A percentile compares a stretch with the other conserved stretches of the same genome.
Conservation (phyloP, 2,797 vertebrate species). For the Eutrigla gurnardus region DNA sequence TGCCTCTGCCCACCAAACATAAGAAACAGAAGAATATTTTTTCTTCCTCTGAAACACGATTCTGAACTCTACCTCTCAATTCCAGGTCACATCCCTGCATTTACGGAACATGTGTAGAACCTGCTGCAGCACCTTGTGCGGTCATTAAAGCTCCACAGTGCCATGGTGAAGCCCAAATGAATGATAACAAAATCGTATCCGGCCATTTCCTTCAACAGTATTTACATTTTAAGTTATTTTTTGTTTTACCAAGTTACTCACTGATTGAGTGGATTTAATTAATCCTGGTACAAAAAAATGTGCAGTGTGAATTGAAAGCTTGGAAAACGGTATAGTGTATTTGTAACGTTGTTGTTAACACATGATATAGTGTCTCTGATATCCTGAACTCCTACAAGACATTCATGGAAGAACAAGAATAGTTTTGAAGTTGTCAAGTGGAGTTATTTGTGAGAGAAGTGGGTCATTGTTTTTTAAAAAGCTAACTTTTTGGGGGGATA, state of each 20-base stretch:
- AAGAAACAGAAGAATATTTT: background rate
- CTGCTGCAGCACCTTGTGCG: background rate
- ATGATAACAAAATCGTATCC: background rate
- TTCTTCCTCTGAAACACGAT: background rate
- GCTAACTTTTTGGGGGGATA: too few species aligned
- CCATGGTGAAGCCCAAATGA: background rate
- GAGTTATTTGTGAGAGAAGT: too few species aligned
- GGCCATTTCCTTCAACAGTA: background rate
- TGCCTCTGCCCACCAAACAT: background rate
- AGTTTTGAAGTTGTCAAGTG: too few species aligned
- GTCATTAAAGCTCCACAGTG: constrained; percentile 16
- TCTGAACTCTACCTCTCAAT: background rate
- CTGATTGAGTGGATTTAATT: background rate
- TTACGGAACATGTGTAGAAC: constrained; percentile 27
- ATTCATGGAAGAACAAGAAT: too few species aligned
- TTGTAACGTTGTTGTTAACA: too few species aligned
- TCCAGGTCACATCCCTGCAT: constrained; percentile 13
- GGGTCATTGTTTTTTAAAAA: too few species aligned
- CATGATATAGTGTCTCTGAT: background rate
- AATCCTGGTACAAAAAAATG: too few species aligned
- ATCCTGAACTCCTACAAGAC: background rate
- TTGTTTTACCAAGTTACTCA: background rate
- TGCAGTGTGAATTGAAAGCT: too few species aligned
- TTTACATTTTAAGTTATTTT: background rate
- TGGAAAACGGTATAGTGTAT: too few species aligned